Evolutionary conservation across 2,888 invertebrate species (phyloP), one percentile per base, ranked within the genome.

Genomic region (Sinohyriopsis cumingii): DNA sequence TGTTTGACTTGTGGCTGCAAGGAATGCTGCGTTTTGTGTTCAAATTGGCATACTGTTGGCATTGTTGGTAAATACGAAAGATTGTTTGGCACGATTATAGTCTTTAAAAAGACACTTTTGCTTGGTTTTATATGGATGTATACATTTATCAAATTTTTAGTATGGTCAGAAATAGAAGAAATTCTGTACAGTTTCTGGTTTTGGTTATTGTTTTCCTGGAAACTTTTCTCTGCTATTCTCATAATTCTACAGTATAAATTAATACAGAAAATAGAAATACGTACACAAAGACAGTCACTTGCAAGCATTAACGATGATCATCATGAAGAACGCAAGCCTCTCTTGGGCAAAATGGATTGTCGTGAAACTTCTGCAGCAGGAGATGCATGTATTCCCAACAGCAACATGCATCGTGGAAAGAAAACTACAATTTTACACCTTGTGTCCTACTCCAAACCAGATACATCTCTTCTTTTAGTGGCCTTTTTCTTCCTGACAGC

Each of bases 1-100:
- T 82, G 56, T 75, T 84, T 69, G 86, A 86, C 62, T 57, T 85
- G 56, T 86, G 84, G 84, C 63, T 71, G 22, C 67, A 82, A 28
- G 69, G 75, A 22, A 9, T 84, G 28, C 55, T 82, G 12, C 65
- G 86, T 28, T 61, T 18, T 73, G 75, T 63, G 64, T 84, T 60
- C 64, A 79, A 12, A 19, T 79, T 33, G 84, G 83, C 9, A 71
- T 77, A 24, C 55, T 77, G 5, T 2, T 82, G 5, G 79, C 81
- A 20, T 64, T 82, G 20, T 22, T 81, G 12, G 68, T 67, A 20
- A 80, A 78, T 59, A 59, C 73, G n/a, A 19, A 59, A 20, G 69
- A 75, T 56, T 69, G 77, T 19, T 63, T 79, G 24, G 24, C 28
- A 19, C 69, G 83, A 55, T 69, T 81, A 22, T 74, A 76, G 59